phyloP scores from a whole-genome alignment of 2,797 vertebrate species.

The Clarias platycephalus region DNA sequence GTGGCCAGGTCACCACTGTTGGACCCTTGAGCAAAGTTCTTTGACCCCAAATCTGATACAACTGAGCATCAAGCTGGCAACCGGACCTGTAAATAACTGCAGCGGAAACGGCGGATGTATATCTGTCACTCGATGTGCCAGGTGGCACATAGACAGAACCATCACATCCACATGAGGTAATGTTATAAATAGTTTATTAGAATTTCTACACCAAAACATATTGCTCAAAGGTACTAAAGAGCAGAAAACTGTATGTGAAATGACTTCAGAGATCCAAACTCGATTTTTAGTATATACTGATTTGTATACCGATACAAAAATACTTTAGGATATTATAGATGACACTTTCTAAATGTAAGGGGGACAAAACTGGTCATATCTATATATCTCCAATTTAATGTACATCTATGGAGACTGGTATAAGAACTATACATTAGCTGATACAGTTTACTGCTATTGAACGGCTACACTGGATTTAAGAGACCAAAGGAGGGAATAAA shows the following conservation, averaged over 20 bases:
- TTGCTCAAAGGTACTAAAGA: neutral
- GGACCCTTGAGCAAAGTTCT: no score
- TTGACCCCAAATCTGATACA: no score
- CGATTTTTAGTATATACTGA: neutral
- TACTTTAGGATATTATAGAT: neutral
- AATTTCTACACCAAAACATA: neutral
- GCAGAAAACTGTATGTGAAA: neutral
- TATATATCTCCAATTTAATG: neutral
- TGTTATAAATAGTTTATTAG: neutral
- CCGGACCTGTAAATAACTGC: no score
- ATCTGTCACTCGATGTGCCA: no score
- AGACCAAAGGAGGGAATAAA: constrained; percentile 1
- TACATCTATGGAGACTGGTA: neutral
- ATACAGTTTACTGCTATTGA: neutral
- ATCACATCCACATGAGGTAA: no score
- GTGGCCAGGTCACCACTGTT: no score
- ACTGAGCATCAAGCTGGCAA: no score
- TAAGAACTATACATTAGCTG: neutral
- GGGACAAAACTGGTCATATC: neutral
- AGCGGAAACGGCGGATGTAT: no score
- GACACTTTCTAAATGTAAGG: neutral
- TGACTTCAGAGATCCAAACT: neutral
- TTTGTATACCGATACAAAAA: neutral
- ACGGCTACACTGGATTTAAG: neutral
- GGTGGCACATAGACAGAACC: no score